Evolutionary conservation across 2,113 vertebrate genomes (phyloP).

Genomic region (Muntiacus muntjak): DNA sequence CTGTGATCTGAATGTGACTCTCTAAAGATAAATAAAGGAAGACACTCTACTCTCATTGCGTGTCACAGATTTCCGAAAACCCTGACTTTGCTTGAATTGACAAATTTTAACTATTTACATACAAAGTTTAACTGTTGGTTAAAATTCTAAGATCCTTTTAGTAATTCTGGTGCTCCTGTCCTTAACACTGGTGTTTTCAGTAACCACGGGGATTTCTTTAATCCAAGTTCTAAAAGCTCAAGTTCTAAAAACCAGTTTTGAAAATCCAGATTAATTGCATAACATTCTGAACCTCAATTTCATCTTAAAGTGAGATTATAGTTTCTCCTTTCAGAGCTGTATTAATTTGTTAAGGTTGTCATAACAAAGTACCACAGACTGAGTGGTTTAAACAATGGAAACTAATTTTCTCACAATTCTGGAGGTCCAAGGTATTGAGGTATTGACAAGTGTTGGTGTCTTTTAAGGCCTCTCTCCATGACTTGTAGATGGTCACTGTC

Average conservation of each 20-base stretch:
- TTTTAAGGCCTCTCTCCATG: background rate
- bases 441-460: background rate
- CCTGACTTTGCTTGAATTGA: background rate
- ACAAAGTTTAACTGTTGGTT: background rate
- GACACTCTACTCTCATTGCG: background rate
- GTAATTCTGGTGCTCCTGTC: background rate
- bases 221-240: background rate
- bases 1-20: background rate
- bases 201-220: background rate
- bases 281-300: background rate
- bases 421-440: background rate
- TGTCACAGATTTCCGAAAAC: background rate
- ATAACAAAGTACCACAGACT: background rate
- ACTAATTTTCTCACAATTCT: background rate
- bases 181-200: background rate
- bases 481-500: background rate
- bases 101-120: background rate
- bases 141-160: conserved; percentile 9
- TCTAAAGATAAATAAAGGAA: background rate
- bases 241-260: background rate
- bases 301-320: background rate
- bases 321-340: background rate
- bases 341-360: background rate
- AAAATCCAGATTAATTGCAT: background rate
- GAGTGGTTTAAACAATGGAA: background rate